A percentile compares a stretch with the other conserved stretches of the same genome.
Conservation (phyloP, 2,888 invertebrate genomes). For the Mythimna vitellina region DNA sequence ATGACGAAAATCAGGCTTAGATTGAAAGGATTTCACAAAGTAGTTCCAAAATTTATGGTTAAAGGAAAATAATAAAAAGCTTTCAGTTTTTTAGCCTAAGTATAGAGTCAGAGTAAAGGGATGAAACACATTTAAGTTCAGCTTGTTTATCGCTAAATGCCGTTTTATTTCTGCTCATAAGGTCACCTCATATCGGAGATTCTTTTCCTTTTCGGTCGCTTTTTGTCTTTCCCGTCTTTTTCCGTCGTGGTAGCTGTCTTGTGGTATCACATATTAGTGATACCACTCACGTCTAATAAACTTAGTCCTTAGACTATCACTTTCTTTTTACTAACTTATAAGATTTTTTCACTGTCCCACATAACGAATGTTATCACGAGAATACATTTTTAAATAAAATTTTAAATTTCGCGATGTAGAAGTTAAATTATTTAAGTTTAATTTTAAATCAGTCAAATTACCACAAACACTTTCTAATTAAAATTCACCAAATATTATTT, state of each 20-base stretch:
- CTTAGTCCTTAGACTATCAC: conserved; percentile 44
- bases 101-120: not conserved
- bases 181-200: conserved; percentile 88
- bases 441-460: not conserved
- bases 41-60: no score
- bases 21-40: no score
- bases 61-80: no score
- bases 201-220: conserved; percentile 84
- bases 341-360: conserved; percentile 30
- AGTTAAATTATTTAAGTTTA: no score
- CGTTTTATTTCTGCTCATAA: not conserved
- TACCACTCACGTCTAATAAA: conserved; percentile 76
- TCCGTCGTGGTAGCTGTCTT: conserved; percentile 81
- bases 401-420: not conserved
- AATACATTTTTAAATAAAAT: conserved; percentile 23
- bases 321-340: not conserved
- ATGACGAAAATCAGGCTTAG: no score
- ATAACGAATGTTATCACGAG: conserved; percentile 7
- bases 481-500: not conserved
- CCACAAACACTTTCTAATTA: not conserved
- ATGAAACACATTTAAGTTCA: no score
- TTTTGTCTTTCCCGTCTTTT: conserved; percentile 77
- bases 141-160: not conserved
- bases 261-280: conserved; percentile 89
- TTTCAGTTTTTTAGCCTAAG: no score